Evolutionary conservation across 30 jellyfish, hydroid and myxozoan genomes (phyloP).

Genomic region (Aurelia aurita): DNA sequence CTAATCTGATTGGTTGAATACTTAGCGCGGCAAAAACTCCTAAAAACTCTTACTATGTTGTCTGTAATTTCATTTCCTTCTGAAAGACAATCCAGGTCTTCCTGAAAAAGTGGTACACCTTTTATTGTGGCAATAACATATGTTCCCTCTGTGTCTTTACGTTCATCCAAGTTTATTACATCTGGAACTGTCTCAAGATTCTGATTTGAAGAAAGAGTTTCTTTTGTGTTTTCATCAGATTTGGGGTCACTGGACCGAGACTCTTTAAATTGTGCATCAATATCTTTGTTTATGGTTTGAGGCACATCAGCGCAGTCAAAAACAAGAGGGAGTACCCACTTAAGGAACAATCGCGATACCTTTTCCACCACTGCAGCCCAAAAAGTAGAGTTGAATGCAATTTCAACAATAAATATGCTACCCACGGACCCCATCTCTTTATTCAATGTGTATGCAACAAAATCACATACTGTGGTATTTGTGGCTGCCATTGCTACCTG

Average conservation of each 20-base stretch:
- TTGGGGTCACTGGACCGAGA: too few relatives aligned
- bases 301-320: background rate
- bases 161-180: slow-evolving; percentile 12
- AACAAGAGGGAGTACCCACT: slow-evolving; percentile 20
- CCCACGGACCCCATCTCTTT: slow-evolving; percentile 11
- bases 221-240: background rate
- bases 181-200: slow-evolving; percentile 3
- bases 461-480: background rate
- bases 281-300: too few relatives aligned
- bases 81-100: slow-evolving; percentile 5
- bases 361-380: slow-evolving; percentile 20
- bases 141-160: background rate
- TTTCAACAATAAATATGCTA: slow-evolving; percentile 2
- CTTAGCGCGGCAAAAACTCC: too few relatives aligned
- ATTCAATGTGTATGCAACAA: background rate
- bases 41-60: background rate
- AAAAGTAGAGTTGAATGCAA: slow-evolving; percentile 15
- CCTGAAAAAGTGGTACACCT: slow-evolving; percentile 15
- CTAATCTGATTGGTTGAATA: too few relatives aligned
- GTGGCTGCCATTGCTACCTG: slow-evolving; percentile 38
- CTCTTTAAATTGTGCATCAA: too few relatives aligned
- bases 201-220: background rate
- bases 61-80: slow-evolving; percentile 9
- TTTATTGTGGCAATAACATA: slow-evolving; percentile 1
- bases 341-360: background rate